Evolutionary conservation across 2,113 vertebrate species (phyloP).

Genomic region (Nerophis ophidion): DNA sequence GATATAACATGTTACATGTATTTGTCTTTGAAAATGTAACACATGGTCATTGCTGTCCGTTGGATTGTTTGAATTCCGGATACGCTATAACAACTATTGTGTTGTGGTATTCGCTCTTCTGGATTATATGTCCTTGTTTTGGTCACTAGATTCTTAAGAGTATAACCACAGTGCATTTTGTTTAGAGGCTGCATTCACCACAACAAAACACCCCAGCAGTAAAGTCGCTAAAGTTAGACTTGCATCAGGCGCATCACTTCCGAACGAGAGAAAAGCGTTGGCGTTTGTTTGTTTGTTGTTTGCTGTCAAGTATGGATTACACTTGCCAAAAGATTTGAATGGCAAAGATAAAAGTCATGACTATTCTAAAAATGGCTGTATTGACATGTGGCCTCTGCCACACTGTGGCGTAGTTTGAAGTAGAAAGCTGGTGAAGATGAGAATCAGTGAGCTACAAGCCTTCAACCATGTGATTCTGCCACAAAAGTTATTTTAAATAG

Average conservation of each 20-base stretch:
- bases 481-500: not conserved
- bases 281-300: no score
- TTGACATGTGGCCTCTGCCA: not conserved
- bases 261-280: slow-evolving; percentile 26
- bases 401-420: not conserved
- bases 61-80: not conserved
- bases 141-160: not conserved
- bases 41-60: not conserved
- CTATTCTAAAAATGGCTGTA: slow-evolving; percentile 1
- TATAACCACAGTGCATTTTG: slow-evolving; percentile 1
- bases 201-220: slow-evolving; percentile 51
- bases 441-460: not conserved
- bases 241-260: slow-evolving; percentile 51
- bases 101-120: not conserved
- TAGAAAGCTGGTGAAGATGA: not conserved
- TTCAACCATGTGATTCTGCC: not conserved
- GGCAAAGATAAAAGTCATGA: not conserved
- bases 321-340: not conserved
- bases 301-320: not conserved
- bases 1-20: no score
- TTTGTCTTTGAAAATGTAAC: not conserved
- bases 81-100: not conserved
- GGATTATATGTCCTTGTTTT: not conserved
- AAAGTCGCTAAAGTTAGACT: slow-evolving; percentile 32
- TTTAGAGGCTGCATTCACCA: slow-evolving; percentile 27